These are phyloP conservation scores for Leptopterna dolabrata DNA, from an alignment of 2,888 invertebrate species.

Conservation along the genomic window DNA sequence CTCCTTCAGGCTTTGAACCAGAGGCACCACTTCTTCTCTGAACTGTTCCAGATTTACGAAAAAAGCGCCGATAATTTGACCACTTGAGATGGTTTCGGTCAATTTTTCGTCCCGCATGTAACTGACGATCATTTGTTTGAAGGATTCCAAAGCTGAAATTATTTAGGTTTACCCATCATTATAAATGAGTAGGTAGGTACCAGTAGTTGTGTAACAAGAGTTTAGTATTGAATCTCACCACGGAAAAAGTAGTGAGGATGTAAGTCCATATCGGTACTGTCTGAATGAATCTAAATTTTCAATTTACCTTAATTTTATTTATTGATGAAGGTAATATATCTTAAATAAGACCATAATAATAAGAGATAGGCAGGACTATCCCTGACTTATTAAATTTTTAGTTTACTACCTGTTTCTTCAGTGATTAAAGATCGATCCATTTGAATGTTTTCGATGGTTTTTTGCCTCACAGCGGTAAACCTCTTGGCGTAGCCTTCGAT, in stretches of 20 bases:
- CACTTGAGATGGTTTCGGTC: neutral
- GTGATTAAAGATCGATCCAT: slow-evolving; percentile 23
- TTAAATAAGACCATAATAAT: too few relatives aligned
- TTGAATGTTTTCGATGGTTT: slow-evolving; percentile 29
- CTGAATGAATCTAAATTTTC: too few relatives aligned
- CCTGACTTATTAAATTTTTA: too few relatives aligned
- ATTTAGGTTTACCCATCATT: too few relatives aligned
- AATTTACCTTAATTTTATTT: too few relatives aligned
- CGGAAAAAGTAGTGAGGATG: too few relatives aligned
- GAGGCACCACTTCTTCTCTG: slow-evolving; percentile 17
- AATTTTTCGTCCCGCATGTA: slow-evolving; percentile 26
- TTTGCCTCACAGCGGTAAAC: slow-evolving; percentile 8
- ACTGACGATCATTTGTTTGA: slow-evolving; percentile 20
- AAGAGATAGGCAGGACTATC: too few relatives aligned
- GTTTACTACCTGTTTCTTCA: slow-evolving; percentile 22
- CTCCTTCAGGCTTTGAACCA: slow-evolving; percentile 27
- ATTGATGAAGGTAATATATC: too few relatives aligned
- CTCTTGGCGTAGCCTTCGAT: slow-evolving; percentile 14
- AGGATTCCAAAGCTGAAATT: slow-evolving; percentile 41
- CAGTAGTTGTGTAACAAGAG: too few relatives aligned
- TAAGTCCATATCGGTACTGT: too few relatives aligned
- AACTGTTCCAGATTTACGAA: slow-evolving; percentile 32
- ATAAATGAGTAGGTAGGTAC: neutral
- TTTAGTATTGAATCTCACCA: too few relatives aligned
- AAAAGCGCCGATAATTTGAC: slow-evolving; percentile 33